These are phyloP conservation scores for Drosophila murphyi DNA, from an alignment of 1,140 invertebrate genomes.

Conservation along the genomic window DNA sequence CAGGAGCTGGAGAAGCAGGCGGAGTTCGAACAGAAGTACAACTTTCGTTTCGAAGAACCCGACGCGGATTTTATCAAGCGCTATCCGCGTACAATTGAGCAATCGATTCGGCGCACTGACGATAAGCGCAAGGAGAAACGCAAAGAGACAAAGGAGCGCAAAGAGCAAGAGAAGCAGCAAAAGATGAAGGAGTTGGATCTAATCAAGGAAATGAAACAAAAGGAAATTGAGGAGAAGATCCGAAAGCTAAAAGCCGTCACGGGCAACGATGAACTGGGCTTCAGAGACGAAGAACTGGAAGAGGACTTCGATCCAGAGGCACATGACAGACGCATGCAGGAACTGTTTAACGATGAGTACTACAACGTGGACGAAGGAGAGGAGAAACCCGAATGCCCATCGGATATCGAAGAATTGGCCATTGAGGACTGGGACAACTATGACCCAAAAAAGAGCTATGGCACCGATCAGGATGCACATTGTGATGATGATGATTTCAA, in stretches of 20 bases:
- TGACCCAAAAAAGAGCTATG: conserved; percentile 77
- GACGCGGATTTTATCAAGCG: conserved; percentile 96
- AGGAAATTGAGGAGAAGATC: conserved; percentile 96
- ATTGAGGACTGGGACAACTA: conserved; percentile 92
- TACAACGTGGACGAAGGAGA: conserved; percentile 90
- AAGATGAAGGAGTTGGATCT: conserved; percentile 94
- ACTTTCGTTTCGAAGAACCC: conserved; percentile 98
- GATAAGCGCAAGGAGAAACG: conserved; percentile 91
- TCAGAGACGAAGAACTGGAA: conserved; percentile 90
- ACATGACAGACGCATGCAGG: conserved; percentile 94
- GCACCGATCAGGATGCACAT: conserved; percentile 84
- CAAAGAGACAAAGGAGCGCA: conserved; percentile 90
- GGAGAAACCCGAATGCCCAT: conserved; percentile 92
- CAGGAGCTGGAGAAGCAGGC: conserved; percentile 92
- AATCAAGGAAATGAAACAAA: conserved; percentile 93
- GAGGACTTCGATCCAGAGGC: conserved; percentile 97
- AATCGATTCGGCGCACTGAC: conserved; percentile 92
- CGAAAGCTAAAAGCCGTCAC: conserved; percentile 95
- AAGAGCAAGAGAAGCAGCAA: conserved; percentile 92
- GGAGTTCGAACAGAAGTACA: conserved; percentile 97
- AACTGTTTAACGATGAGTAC: conserved; percentile 94
- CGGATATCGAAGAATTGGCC: conserved; percentile 90
- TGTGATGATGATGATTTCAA: conserved; percentile 93
- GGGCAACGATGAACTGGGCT: conserved; percentile 89
- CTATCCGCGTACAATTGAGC: conserved; percentile 95